Base-by-base conservation (phyloP, 2,113 vertebrate species). In the Varanus komodoensis region DNA sequence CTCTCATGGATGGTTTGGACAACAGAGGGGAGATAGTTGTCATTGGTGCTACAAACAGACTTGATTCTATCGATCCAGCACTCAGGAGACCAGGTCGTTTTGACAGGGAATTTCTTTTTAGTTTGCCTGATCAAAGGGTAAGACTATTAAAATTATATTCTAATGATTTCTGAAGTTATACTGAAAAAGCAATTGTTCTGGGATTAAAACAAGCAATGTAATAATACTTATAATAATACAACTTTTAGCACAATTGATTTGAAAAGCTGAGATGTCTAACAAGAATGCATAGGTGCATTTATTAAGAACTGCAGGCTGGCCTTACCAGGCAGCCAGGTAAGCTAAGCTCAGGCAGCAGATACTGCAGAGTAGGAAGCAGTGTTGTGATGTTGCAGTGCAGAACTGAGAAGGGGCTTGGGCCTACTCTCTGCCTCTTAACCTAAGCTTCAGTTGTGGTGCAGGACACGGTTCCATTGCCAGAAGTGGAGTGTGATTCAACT, bases 21-120 rank as follows among this genome's bases (percentile, higher is more conserved):
- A 99, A 99, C 93, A 98, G 99, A 93, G 99, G 99, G 89, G 99
- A 99, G 98, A 99, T 99, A 96, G 99, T 99, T 96, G 98, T 99
- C 96, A 99, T 99, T 94, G 99, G 99, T 99, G 99, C 99, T 99
- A 99, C 99, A 97, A 99, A 99, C 97, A 99, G 99, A 98, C 98
- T 99, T 97, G 99, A 99, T 97, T 99, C 99, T 97, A 99, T 99
- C 97, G 99, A 99, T 97, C 99, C 99, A 38, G 99, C 99, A 95
- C 99, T 99, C 97, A 99, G 99, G 98, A 99, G 99, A 98, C 99
- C 99, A 93, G 99, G 99, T 95, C 99, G 99, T 90, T 99, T 99
- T 91, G 99, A 99, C 97, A 98, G 99, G 98, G 99, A 99, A 97
- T 99, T 99, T 97, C 98, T 99, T 96, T 99, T 99, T 97, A 99